A percentile compares a stretch with the other conserved stretches of the same genome.
Evolutionary conservation across 2,113 vertebrate genomes (phyloP).

Genomic region (Arenaria interpres): DNA sequence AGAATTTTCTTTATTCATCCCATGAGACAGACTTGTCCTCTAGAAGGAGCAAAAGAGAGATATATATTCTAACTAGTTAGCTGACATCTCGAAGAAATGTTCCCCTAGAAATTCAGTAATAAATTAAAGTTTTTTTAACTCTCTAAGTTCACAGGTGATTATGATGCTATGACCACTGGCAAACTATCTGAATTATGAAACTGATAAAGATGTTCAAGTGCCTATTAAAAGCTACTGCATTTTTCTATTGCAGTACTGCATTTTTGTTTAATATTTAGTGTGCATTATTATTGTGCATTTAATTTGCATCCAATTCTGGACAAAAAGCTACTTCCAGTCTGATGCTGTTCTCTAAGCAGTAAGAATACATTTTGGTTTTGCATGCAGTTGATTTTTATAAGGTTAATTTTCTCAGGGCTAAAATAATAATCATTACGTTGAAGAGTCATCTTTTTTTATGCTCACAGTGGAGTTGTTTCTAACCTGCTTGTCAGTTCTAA

Average conservation of each 20-base stretch:
- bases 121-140: constrained; percentile 19
- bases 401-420: constrained; percentile 23
- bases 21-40: neutral
- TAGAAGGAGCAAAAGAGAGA: neutral
- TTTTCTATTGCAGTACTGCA: neutral
- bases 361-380: neutral
- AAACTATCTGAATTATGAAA: neutral
- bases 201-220: neutral
- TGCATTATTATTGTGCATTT: neutral
- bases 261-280: neutral
- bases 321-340: neutral
- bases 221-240: neutral
- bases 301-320: neutral
- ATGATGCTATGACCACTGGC: neutral
- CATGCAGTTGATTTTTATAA: constrained; percentile 2
- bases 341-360: neutral
- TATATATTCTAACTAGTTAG: neutral
- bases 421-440: constrained; percentile 15
- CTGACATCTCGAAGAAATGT: neutral
- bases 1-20: neutral
- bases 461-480: constrained; percentile 13
- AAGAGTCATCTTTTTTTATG: neutral
- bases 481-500: constrained; percentile 8
- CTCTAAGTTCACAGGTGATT: neutral
- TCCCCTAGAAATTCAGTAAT: neutral